Evolutionary conservation across 2,797 vertebrate species (phyloP).

Genomic region (Threskiornis aethiopicus): DNA sequence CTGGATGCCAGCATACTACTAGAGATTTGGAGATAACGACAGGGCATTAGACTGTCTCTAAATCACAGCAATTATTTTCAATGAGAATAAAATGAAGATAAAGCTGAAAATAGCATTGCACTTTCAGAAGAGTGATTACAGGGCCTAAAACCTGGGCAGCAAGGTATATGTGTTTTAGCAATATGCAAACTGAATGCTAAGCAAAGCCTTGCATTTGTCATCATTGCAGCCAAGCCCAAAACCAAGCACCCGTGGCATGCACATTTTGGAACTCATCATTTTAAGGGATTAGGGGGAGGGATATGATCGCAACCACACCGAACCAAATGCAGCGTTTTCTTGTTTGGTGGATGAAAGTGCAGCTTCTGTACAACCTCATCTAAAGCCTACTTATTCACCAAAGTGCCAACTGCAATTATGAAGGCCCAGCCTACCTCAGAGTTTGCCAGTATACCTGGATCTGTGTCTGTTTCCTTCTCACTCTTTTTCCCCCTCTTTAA

Average conservation of each 20-base stretch:
- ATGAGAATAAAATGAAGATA: constrained; percentile 59
- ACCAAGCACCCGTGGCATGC: background rate
- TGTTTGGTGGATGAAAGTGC: background rate
- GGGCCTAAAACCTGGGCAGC: constrained; percentile 2
- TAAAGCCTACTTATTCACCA: background rate
- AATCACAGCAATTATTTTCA: constrained; percentile 50
- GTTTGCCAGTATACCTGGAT: background rate
- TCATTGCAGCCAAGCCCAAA: background rate
- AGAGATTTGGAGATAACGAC: constrained; percentile 28
- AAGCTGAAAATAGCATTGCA: constrained; percentile 43
- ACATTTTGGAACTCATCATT: background rate
- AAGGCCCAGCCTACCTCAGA: background rate
- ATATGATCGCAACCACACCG: background rate
- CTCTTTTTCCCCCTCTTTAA: background rate
- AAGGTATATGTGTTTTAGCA: background rate
- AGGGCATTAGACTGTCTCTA: constrained; percentile 42
- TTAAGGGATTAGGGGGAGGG: background rate
- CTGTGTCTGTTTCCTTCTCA: background rate
- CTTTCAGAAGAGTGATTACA: constrained; percentile 15
- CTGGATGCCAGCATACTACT: constrained; percentile 21
- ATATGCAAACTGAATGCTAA: background rate
- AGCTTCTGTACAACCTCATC: background rate
- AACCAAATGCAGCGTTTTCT: background rate
- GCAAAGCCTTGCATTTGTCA: background rate
- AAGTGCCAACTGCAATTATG: background rate